phyloP scores from a whole-genome alignment of 2,797 vertebrate species.

The Lophotriccus pileatus region DNA sequence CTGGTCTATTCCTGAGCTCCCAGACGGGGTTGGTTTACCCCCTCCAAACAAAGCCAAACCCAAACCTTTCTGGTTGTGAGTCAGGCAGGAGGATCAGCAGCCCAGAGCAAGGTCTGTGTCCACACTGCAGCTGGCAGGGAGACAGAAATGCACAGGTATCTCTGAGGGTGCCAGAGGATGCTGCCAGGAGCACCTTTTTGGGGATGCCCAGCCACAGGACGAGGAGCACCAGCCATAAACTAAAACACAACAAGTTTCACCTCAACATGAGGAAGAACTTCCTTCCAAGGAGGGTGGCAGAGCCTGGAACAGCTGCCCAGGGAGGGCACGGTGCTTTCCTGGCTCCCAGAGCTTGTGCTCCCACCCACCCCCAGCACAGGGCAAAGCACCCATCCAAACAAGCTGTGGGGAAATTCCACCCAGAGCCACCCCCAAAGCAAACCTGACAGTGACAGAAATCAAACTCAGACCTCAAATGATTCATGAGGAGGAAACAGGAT shows the following conservation, averaged over 20 bases:
- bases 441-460: neutral
- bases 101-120: neutral
- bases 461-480: neutral
- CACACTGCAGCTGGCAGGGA: neutral
- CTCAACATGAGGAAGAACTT: neutral
- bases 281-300: neutral
- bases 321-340: neutral
- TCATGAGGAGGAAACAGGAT: neutral
- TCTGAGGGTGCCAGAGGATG: neutral
- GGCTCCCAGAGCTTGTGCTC: neutral
- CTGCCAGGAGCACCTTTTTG: neutral
- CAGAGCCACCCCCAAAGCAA: neutral
- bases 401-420: neutral
- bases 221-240: neutral
- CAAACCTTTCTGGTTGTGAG: neutral
- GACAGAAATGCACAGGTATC: neutral
- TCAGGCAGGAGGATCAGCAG: neutral
- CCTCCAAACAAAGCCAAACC: rapidly evolving
- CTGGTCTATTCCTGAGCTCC: neutral
- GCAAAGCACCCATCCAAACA: neutral
- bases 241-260: neutral
- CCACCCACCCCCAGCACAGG: rapidly evolving
- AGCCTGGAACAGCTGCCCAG: neutral
- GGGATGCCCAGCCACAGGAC: neutral
- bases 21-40: rapidly evolving